These are phyloP conservation scores for Hypocryptadius cinnamomeus DNA, from an alignment of 2,113 vertebrate species.

Conservation along the genomic window DNA sequence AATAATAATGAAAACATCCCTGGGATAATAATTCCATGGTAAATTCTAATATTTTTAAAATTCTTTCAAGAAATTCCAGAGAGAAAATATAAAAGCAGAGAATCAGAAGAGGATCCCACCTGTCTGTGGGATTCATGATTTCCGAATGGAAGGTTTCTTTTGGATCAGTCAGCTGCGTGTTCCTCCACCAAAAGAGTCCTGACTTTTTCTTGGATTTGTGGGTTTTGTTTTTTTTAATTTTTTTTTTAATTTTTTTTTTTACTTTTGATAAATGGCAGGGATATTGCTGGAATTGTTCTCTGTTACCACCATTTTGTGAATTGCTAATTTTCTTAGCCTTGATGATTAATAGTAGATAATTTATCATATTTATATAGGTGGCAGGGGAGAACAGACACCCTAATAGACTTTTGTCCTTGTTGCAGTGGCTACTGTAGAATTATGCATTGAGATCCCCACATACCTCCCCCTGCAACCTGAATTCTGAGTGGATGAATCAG, in stretches of 20 bases:
- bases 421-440: background rate
- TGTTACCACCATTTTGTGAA: background rate
- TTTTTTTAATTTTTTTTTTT: background rate
- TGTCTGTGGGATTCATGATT: background rate
- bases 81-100: background rate
- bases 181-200: background rate
- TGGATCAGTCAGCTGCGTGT: background rate
- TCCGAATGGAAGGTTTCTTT: background rate
- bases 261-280: background rate
- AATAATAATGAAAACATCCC: background rate
- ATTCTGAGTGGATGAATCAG: background rate
- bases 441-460: background rate
- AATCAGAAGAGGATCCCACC: background rate
- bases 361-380: constrained; percentile 23
- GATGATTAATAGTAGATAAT: constrained; percentile 30
- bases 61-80: background rate
- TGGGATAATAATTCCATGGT: background rate
- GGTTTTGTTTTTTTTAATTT: background rate
- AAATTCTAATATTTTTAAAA: background rate
- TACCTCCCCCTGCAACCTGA: background rate
- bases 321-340: background rate
- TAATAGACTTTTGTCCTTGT: constrained; percentile 1
- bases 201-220: background rate
- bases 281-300: constrained; percentile 3
- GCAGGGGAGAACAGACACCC: background rate